Conservation (phyloP, 2,888 invertebrate genomes). For the Drosophila ezoana region DNA sequence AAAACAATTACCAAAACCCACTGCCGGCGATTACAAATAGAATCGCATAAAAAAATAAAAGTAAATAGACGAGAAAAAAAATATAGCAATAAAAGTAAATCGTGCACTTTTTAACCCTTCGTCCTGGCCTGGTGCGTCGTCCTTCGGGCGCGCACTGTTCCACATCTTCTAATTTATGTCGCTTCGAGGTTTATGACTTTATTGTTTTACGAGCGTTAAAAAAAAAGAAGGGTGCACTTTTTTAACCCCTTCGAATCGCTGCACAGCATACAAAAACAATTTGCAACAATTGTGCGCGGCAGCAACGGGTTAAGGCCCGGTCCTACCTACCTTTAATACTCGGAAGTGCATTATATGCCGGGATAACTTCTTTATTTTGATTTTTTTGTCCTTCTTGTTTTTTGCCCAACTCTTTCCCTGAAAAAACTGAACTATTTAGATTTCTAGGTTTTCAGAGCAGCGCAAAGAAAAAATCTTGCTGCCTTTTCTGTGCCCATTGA, state of each 20-base stretch:
- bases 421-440: conserved; percentile 68
- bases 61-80: conserved; percentile 21
- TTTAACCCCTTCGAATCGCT: conserved; percentile 63
- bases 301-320: conserved; percentile 61
- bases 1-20: conserved; percentile 42
- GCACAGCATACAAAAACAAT: conserved; percentile 48
- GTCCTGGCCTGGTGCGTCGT: conserved; percentile 39
- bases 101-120: conserved; percentile 69
- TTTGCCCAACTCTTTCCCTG: conserved; percentile 45
- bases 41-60: conserved; percentile 39
- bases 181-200: conserved; percentile 71
- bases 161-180: conserved; percentile 74
- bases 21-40: conserved; percentile 15
- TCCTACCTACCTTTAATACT: conserved; percentile 55
- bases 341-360: conserved; percentile 66
- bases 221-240: conserved; percentile 43
- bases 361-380: conserved; percentile 34
- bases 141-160: conserved; percentile 53
- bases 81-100: conserved; percentile 44
- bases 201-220: conserved; percentile 74
- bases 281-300: conserved; percentile 72
- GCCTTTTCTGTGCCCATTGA: conserved; percentile 7
- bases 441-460: conserved; percentile 78
- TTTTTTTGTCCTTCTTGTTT: conserved; percentile 18
- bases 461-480: conserved; percentile 11